phyloP scores from a whole-genome alignment of 2,797 vertebrate genomes.

The Chiloscyllium punctatum region DNA sequence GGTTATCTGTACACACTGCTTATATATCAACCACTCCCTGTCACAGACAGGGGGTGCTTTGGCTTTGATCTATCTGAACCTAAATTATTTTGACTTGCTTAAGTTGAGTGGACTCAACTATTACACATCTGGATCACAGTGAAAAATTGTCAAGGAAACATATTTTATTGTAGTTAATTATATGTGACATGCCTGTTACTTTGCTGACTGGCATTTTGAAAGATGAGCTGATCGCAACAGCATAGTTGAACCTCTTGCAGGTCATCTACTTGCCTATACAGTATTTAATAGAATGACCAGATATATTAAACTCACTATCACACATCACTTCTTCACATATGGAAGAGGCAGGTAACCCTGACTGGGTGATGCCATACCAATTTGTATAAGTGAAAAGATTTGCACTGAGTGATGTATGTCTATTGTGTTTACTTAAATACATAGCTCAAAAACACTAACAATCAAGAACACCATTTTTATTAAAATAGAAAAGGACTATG shows the following conservation, averaged over 20 bases:
- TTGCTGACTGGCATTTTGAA: conserved; percentile 17
- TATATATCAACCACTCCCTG: not conserved
- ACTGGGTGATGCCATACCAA: not conserved
- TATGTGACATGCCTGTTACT: not conserved
- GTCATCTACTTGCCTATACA: conserved; percentile 21
- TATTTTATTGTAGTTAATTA: not conserved
- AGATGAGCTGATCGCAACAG: not conserved
- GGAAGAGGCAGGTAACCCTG: not conserved
- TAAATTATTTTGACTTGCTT: not conserved
- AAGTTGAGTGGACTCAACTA: not conserved
- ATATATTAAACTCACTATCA: conserved; percentile 18
- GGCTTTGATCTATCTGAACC: not conserved
- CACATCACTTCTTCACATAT: not conserved
- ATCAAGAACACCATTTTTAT: not conserved
- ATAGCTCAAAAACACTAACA: not conserved
- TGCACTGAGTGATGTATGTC: not conserved
- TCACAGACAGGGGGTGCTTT: not conserved
- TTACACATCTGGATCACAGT: not conserved
- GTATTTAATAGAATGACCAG: conserved; percentile 22
- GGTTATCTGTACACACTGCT: not conserved
- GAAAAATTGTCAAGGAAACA: conserved; percentile 3
- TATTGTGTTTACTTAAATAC: not conserved
- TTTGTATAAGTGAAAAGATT: not conserved
- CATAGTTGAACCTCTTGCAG: not conserved
- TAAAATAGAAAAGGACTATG: not conserved